Base-by-base conservation (phyloP, 2,888 invertebrate species). In the Caenorhabditis sp. region DNA sequence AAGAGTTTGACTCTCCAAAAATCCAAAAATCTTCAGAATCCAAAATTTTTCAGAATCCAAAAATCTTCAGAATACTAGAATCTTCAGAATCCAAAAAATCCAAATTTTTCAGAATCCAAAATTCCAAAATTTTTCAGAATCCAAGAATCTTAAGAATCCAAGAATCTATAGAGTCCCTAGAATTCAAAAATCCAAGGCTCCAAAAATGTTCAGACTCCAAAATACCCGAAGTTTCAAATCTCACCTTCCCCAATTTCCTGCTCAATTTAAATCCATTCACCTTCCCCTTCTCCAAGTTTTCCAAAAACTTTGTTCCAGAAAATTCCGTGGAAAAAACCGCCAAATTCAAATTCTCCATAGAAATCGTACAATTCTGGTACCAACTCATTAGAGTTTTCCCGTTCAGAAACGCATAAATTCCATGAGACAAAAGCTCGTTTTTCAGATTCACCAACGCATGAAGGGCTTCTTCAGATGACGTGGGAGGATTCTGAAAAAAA, bases 341-440 rank as follows among this genome's bases (percentile, higher is more conserved):
- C 12, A 79, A 35, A 41, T 79, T 69, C 61, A 79, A 22, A 19
- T 58, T 68, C n/a, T 58, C 56, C 6, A 41, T 44, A 10, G 56
- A 54, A 16, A 68, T 31, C n/a, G 66, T 58, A 19, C 68, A 76
- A 56, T 76, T 66, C 12, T 56, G 19, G 44, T 68, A 81, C 81
- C 81, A 81, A 16, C 68, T 66, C n/a, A 80, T 59, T 14, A 73
- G 14, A 5, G 80, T 80, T 35, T 68, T 73, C 7, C 66, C 56
- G 24, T 22, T 66, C 2, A 80, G 16, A 44, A 74, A 73, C 12
- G 80, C 61, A 41, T 66, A 80, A 35, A 73, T 74, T 7, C 59
- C 66, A 19, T 26, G 0, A 6, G n/a, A 14, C 1, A 59, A 12
- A 0, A 80, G 35, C 16, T 41, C 64, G 5, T 73, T 47, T 8